Base-by-base conservation (phyloP, 1,140 invertebrate species). In the Pollicipes pollicipes region DNA sequence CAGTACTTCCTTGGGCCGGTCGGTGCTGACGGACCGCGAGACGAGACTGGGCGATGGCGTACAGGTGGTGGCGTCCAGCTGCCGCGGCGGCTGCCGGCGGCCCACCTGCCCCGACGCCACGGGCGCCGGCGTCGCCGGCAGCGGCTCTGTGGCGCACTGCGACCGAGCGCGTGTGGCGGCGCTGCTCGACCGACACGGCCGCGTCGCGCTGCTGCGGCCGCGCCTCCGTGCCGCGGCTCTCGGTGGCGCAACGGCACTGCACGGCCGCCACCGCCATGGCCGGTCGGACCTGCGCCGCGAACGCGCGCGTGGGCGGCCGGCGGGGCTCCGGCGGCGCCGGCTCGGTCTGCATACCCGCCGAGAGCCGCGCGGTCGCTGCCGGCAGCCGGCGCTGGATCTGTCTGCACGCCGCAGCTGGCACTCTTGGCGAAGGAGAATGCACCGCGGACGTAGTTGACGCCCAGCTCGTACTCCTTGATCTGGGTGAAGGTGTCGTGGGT, bases 391-490 rank as follows among this genome's bases (percentile, higher is more conserved):
- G 16, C 24, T 29, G 64, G 64, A 3, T 17, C 64, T 10, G 28
- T 29, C 64, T 66, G 64, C 64, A 29, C 2, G 2, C 24, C n/a
- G 28, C 64, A 66, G 28, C 17, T 29, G 64, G 26, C 64, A 24
- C 64, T 66, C 64, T 66, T 29, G n/a, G 26, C 64, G n/a, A 28
- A 66, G 24, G 64, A 21, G 64, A 66, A 66, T n/a, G 64, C 64
- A 3, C 64, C 64, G 3, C 64, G 64, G 3, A 66, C 64, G 64
- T 66, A 66, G 64, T 66, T 66, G 27, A 66, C 64, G n/a, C 64
- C 64, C 10, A 66, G 64, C 27, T 66, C 64, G n/a, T 28, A 28
- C 28, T 66, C 64, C 28, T 29, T 27, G 27, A 66, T 27, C n/a
- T 66, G 64, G 10, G 63, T 64, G 63, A n/a, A 64, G 6, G 27